A percentile compares a stretch with the other conserved stretches of the same genome.
phyloP scores from a whole-genome alignment of 2,113 vertebrate genomes.

The Aspiorhynchus laticeps region DNA sequence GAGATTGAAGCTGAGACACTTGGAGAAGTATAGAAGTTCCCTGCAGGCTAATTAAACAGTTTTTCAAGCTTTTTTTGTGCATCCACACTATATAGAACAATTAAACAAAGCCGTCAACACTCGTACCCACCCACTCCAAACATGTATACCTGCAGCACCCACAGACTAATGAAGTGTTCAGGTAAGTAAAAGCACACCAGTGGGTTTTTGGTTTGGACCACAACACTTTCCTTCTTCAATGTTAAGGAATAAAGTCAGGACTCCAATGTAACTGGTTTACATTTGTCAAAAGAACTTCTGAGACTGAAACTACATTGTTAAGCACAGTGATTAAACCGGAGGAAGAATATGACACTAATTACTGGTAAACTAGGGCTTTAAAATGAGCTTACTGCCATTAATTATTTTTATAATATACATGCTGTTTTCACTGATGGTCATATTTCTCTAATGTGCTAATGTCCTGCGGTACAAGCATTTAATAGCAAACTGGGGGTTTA shows the following conservation, averaged over 20 bases:
- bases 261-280: background rate
- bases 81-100: conserved; percentile 20
- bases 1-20: conserved; percentile 20
- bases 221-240: conserved; percentile 17
- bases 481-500: conserved; percentile 8
- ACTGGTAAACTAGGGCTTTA: conserved; percentile 14
- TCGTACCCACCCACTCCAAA: conserved; percentile 7
- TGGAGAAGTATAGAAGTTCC: conserved; percentile 15
- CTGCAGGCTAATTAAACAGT: conserved; percentile 1
- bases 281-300: conserved; percentile 27
- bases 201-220: conserved; percentile 13
- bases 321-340: conserved; percentile 14
- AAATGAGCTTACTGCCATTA: background rate
- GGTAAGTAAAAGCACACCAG: background rate
- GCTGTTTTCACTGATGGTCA: background rate
- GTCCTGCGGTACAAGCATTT: conserved; percentile 9
- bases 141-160: background rate
- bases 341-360: background rate
- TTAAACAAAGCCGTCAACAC: conserved; percentile 10
- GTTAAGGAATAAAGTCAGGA: conserved; percentile 6
- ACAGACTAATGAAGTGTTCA: background rate
- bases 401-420: conserved; percentile 14
- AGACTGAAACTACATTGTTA: conserved; percentile 14
- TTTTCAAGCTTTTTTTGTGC: conserved; percentile 26
- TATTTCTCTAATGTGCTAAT: conserved; percentile 8